Base-by-base conservation (phyloP, 2,888 invertebrate species). In the Hyppa rectilinea region DNA sequence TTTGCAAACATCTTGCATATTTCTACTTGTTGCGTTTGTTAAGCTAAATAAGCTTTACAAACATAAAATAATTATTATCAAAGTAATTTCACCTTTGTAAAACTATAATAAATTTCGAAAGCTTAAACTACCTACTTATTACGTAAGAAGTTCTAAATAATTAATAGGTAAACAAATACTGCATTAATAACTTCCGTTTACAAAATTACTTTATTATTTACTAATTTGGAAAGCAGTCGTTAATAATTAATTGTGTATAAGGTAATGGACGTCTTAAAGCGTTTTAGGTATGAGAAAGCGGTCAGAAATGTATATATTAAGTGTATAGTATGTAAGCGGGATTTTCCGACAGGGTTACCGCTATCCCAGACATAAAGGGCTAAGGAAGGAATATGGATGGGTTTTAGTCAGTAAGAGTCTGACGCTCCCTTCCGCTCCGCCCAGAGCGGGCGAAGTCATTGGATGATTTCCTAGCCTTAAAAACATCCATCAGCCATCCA, bases 131-230 rank as follows among this genome's bases (percentile, higher is more conserved):
- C n/a, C 20, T 4, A 14, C 20, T 49, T 31, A 40, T 4, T 26
- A 26, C 31, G 10, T 47, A 31, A 36, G 26, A 47, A n/a, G 4
- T 2, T 23, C 53, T n/a, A n/a, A n/a, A n/a, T 26, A 6, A 40
- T 49, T 69, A 31, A 40, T 56, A 49, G 2, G 23, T 49, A 14
- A 23, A 34, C 20, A 50, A 71, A 43, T 20, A 36, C 10, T 14
- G n/a, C 5, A 50, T 50, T 23, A 29, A 14, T 14, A 52, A 50
- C 29, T 58, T 36, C 34, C 23, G 43, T 58, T 50, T 23, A 23
- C 71, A 23, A 6, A 50, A 50, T 58, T 23, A 70, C 17, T 70
- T 49, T 56, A 26, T 29, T 43, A 50, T 20, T 20, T 49, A 31
- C 29, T 36, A 38, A 43, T 43, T 43, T 58, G 14, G 52, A 43